Conservation (phyloP, 1,140 invertebrate genomes). For the Helicoverpa armigera region DNA sequence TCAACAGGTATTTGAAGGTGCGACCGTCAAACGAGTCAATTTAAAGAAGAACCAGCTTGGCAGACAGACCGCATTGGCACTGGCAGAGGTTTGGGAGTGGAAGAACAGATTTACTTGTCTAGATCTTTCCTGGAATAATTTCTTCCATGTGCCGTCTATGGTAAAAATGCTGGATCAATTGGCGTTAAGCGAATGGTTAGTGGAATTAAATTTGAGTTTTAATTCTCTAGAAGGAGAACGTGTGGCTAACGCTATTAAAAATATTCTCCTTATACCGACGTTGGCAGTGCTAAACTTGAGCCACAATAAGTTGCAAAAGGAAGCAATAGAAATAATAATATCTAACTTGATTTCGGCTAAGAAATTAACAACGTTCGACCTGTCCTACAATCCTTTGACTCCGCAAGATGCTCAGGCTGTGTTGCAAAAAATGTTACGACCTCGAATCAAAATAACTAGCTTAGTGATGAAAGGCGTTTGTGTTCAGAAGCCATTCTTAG, state of each 20-base stretch:
- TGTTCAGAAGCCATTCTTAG: constrained; percentile 61
- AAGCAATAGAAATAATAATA: constrained; percentile 56
- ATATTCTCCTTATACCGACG: constrained; percentile 56
- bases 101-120: constrained; percentile 74
- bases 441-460: constrained; percentile 62
- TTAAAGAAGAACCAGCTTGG: constrained; percentile 79
- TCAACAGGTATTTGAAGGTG: constrained; percentile 59
- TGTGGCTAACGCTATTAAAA: constrained; percentile 58
- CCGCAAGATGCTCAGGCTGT: constrained; percentile 68
- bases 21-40: constrained; percentile 57
- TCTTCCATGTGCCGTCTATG: constrained; percentile 64
- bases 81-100: constrained; percentile 72
- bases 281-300: constrained; percentile 64
- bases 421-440: constrained; percentile 59
- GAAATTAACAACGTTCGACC: constrained; percentile 70
- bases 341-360: constrained; percentile 59
- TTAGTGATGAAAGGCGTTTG: constrained; percentile 64
- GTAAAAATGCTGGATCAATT: constrained; percentile 59
- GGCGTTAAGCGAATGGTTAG: constrained; percentile 56
- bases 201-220: constrained; percentile 70
- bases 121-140: constrained; percentile 83
- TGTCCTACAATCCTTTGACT: constrained; percentile 78
- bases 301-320: constrained; percentile 64
- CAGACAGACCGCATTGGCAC: constrained; percentile 59
- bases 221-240: constrained; percentile 63